Conservation (phyloP, 2,113 vertebrate genomes). For the Hystrix brachyura region DNA sequence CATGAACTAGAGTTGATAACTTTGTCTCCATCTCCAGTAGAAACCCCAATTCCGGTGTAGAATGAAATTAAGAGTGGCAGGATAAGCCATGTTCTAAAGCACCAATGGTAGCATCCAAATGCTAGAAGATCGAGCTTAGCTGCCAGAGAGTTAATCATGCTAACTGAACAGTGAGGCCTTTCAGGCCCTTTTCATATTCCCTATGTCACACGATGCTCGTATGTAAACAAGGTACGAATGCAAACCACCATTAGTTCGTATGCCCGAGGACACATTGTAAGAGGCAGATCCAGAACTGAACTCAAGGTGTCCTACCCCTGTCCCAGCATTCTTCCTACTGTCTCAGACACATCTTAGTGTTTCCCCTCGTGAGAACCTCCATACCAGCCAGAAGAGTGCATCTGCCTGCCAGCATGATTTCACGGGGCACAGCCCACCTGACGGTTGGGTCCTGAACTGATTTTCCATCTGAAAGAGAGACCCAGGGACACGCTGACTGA, state of each 20-base stretch:
- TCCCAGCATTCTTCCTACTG: background rate
- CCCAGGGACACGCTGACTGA: background rate
- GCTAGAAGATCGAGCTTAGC: background rate
- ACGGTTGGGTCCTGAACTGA: background rate
- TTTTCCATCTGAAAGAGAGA: background rate
- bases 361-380: background rate
- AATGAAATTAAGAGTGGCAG: background rate
- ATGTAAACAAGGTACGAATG: background rate
- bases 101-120: background rate
- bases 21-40: background rate
- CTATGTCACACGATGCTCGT: background rate
- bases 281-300: background rate
- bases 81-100: background rate
- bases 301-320: background rate
- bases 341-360: background rate
- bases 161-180: background rate
- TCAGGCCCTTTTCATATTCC: background rate
- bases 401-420: background rate
- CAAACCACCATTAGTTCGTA: fast-evolving
- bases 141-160: background rate
- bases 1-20: background rate
- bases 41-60: background rate
- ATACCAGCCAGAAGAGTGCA: fast-evolving
- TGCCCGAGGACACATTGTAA: background rate
- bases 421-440: background rate